Conservation (phyloP, 2,888 invertebrate species). For the Xiphydria camelus region DNA sequence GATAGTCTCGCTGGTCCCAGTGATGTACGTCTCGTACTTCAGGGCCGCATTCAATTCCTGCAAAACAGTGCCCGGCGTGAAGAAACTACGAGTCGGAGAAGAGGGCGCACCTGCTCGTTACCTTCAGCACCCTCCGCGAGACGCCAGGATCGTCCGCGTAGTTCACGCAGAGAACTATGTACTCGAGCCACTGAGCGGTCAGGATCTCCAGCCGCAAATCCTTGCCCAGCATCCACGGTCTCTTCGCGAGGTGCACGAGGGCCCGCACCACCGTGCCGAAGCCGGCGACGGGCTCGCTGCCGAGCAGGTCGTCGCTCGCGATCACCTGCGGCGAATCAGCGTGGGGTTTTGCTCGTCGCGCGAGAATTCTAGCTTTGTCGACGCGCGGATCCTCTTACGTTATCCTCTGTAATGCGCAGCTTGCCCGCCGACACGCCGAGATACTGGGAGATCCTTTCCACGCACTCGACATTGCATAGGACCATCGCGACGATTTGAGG, state of each 20-base stretch:
- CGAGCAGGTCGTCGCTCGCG: slow-evolving; percentile 28
- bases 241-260: slow-evolving; percentile 38
- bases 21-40: slow-evolving; percentile 62
- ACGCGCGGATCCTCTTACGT: too few species aligned
- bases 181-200: slow-evolving; percentile 68
- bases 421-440: slow-evolving; percentile 39
- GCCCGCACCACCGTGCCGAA: slow-evolving; percentile 49
- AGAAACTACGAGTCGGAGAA: background rate
- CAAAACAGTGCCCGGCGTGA: slow-evolving; percentile 26
- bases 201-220: slow-evolving; percentile 42
- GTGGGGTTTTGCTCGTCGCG: too few species aligned
- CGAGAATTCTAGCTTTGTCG: too few species aligned
- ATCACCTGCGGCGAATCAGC: slow-evolving; percentile 41
- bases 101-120: too few species aligned
- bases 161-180: slow-evolving; percentile 63
- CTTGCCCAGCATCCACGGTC: slow-evolving; percentile 36
- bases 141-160: slow-evolving; percentile 60
- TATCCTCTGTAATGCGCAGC: slow-evolving; percentile 40
- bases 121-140: slow-evolving; percentile 61
- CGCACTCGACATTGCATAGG: slow-evolving; percentile 46
- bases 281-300: slow-evolving; percentile 39
- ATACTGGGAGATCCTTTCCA: slow-evolving; percentile 46
- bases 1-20: slow-evolving; percentile 64
- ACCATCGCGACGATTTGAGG: slow-evolving; percentile 44
- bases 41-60: slow-evolving; percentile 64